phyloP scores from a whole-genome alignment of 2,888 invertebrate species.

The Danaus chrysippus region DNA sequence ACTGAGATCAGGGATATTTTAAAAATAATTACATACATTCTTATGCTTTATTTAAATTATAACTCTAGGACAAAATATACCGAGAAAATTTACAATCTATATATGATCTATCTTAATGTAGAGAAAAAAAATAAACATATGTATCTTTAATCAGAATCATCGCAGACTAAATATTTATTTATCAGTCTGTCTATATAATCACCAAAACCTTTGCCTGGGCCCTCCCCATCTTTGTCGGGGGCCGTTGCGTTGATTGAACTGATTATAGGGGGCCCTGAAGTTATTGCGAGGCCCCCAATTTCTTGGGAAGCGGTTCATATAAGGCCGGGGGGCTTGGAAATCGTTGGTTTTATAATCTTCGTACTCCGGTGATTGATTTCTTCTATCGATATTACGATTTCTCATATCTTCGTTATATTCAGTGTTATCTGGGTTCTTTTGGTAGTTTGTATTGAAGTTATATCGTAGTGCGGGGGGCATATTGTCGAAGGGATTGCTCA shows the following conservation, averaged over 20 bases:
- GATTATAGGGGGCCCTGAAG: conserved; percentile 46
- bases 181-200: conserved; percentile 41
- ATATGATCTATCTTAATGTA: background rate
- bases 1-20: conserved; percentile 7
- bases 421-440: conserved; percentile 27
- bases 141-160: background rate
- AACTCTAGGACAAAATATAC: conserved; percentile 4
- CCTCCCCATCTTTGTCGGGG: conserved; percentile 63
- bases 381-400: conserved; percentile 37
- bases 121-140: background rate
- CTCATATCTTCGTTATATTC: conserved; percentile 42
- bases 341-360: conserved; percentile 46
- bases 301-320: conserved; percentile 59
- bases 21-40: conserved; percentile 7
- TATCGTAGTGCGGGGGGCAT: conserved; percentile 55
- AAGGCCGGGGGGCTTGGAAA: conserved; percentile 43
- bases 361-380: conserved; percentile 37
- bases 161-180: conserved; percentile 18
- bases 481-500: conserved; percentile 59
- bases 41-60: conserved; percentile 6
- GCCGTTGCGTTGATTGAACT: conserved; percentile 58
- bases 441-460: conserved; percentile 25
- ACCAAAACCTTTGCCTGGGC: conserved; percentile 71
- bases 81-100: conserved; percentile 6
- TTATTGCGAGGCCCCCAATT: conserved; percentile 65